Percentiles rank a stretch among this genome's conserved stretches.
phyloP scores from a whole-genome alignment of 2,888 invertebrate species.

The Acleris literana region DNA sequence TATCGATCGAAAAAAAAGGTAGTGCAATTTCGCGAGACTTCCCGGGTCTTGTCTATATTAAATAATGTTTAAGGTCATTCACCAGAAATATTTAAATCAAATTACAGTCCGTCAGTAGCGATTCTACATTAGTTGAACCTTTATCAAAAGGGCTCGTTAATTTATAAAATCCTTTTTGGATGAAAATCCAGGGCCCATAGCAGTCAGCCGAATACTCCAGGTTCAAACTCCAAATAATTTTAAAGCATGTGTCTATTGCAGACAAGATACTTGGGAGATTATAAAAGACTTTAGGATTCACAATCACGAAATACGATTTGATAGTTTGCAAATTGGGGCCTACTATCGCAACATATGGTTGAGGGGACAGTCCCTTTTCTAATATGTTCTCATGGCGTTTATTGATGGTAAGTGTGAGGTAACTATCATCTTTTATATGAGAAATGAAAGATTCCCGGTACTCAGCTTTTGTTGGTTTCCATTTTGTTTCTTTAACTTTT shows the following conservation, averaged over 20 bases:
- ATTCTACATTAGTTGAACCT: slow-evolving; percentile 17
- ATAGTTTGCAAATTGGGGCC: slow-evolving; percentile 7
- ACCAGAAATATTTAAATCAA: slow-evolving; percentile 4
- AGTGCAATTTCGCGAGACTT: not conserved
- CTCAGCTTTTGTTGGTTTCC: slow-evolving; percentile 11
- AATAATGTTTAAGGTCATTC: not conserved
- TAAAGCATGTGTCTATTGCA: slow-evolving; percentile 29
- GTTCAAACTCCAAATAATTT: slow-evolving; percentile 29
- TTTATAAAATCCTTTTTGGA: slow-evolving; percentile 30
- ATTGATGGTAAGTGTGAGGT: not conserved
- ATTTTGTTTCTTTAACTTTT: slow-evolving; percentile 3
- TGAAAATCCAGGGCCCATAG: slow-evolving; percentile 25
- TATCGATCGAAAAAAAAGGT: not conserved
- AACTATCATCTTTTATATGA: slow-evolving; percentile 8
- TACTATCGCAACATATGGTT: slow-evolving; percentile 22
- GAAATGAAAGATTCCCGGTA: slow-evolving; percentile 9
- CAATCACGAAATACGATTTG: slow-evolving; percentile 11
- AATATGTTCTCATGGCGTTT: not conserved
- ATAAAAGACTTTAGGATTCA: slow-evolving; percentile 8
- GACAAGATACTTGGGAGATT: slow-evolving; percentile 5
- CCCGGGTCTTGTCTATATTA: not conserved
- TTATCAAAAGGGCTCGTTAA: slow-evolving; percentile 16
- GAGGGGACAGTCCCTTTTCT: slow-evolving; percentile 8
- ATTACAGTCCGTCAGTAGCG: slow-evolving; percentile 23
- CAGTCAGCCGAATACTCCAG: slow-evolving; percentile 19